A percentile compares a stretch with the other conserved stretches of the same genome.
Evolutionary conservation across 2,113 vertebrate species (phyloP).

Genomic region (Melanostigma gelatinosum): DNA sequence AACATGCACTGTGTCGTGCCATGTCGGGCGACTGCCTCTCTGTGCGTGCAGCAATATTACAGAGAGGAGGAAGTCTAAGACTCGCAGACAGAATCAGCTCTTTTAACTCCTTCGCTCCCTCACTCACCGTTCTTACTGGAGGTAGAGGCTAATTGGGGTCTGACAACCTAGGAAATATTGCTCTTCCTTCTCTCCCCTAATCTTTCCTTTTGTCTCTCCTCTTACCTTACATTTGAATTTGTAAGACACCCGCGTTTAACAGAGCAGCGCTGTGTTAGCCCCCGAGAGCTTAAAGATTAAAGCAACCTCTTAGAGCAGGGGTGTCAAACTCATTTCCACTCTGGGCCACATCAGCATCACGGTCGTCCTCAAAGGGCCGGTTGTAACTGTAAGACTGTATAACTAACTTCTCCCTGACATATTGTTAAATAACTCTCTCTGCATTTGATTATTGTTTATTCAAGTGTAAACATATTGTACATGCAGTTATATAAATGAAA

Average conservation of each 20-base stretch:
- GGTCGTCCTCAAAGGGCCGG: too few species aligned
- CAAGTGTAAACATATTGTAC: too few species aligned
- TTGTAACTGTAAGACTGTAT: too few species aligned
- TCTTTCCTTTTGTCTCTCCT: slow-evolving; percentile 15
- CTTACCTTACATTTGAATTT: slow-evolving; percentile 64
- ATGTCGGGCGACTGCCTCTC: slow-evolving; percentile 36
- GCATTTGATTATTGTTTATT: too few species aligned
- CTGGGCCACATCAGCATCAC: too few species aligned
- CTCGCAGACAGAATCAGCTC: slow-evolving; percentile 16
- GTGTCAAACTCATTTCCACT: too few species aligned
- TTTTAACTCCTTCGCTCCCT: slow-evolving; percentile 14
- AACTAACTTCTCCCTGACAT: too few species aligned
- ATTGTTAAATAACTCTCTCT: too few species aligned
- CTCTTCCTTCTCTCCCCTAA: neutral
- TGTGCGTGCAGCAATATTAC: slow-evolving; percentile 34
- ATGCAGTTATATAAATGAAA: too few species aligned
- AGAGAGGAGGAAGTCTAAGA: slow-evolving; percentile 15
- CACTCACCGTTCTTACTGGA: slow-evolving; percentile 8
- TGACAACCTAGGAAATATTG: slow-evolving; percentile 1
- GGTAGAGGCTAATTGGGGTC: neutral
- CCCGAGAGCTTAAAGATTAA: slow-evolving; percentile 88
- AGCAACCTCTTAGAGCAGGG: slow-evolving; percentile 82
- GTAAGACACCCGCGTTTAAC: slow-evolving; percentile 71
- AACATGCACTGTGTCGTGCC: slow-evolving; percentile 49
- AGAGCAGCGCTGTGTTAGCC: slow-evolving; percentile 82